Conservation (phyloP, 1,140 invertebrate species). For the Megalopta genalis region DNA sequence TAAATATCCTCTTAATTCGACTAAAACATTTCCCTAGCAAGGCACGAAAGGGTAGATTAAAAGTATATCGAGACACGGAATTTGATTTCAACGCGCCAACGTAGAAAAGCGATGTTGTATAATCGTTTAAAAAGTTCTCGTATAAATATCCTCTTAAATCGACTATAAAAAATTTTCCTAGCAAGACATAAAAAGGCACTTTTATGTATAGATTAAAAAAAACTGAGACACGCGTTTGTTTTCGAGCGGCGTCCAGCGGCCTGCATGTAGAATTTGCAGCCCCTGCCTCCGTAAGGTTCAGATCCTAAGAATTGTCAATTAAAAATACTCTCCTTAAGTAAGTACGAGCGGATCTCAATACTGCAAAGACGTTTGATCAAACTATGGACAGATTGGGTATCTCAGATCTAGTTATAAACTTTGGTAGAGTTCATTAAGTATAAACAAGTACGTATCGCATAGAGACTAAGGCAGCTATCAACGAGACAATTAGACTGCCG, state of each 20-base stretch:
- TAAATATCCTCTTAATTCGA: too few relatives aligned
- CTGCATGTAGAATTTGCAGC: background rate
- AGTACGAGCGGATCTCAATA: conserved; percentile 50
- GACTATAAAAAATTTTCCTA: background rate
- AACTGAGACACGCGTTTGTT: conserved; percentile 14
- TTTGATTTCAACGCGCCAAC: too few relatives aligned
- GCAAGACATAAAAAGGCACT: conserved; percentile 40
- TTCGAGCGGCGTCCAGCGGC: background rate
- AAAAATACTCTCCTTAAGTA: conserved; percentile 38
- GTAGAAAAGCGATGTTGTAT: conserved; percentile 10
- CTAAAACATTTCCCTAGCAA: too few relatives aligned
- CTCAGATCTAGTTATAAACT: conserved; percentile 41
- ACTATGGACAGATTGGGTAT: conserved; percentile 13
- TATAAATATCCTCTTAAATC: conserved; percentile 2
- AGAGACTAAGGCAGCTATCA: conserved; percentile 38
- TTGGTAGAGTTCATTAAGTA: conserved; percentile 37
- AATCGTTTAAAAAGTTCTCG: conserved; percentile 18
- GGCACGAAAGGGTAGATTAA: too few relatives aligned
- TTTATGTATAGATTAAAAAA: conserved; percentile 10
- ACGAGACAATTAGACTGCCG: conserved; percentile 44
- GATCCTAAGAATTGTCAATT: conserved; percentile 13
- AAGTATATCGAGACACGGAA: too few relatives aligned
- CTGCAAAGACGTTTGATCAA: conserved; percentile 25
- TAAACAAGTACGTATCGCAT: conserved; percentile 34
- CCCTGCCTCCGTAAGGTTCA: conserved; percentile 29